Conservation (phyloP, 1,140 invertebrate genomes). For the Hyposmocoma kahamanoa region DNA sequence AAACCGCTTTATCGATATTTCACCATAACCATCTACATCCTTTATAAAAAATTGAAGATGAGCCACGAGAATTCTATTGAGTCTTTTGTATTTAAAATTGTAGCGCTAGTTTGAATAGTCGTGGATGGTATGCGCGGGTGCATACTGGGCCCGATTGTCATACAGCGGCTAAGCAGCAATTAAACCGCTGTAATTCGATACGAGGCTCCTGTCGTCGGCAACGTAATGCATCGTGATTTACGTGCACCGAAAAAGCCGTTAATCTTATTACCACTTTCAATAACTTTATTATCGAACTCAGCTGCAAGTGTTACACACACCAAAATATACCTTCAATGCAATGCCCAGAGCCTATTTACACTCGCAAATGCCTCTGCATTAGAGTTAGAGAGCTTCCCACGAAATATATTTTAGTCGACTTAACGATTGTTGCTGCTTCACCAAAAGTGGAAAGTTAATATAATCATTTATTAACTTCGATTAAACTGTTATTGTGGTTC, state of each 20-base stretch:
- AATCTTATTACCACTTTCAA: conserved; percentile 70
- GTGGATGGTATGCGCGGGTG: conserved; percentile 17
- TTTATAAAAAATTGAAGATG: conserved; percentile 34
- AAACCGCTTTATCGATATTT: conserved; percentile 40
- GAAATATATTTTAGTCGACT: conserved; percentile 58
- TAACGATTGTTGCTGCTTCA: conserved; percentile 48
- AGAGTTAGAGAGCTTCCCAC: conserved; percentile 43
- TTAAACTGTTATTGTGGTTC: conserved; percentile 34
- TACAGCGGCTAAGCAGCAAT: conserved; percentile 41
- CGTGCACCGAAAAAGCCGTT: conserved; percentile 52
- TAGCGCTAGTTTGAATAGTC: neutral
- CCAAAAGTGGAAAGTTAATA: conserved; percentile 53
- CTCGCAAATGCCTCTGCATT: conserved; percentile 19
- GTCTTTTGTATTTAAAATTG: neutral
- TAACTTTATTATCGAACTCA: conserved; percentile 61
- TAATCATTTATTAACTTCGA: conserved; percentile 32
- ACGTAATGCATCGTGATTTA: conserved; percentile 68
- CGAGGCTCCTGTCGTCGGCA: conserved; percentile 51
- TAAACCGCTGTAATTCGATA: conserved; percentile 63
- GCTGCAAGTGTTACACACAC: conserved; percentile 23
- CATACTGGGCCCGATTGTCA: conserved; percentile 33
- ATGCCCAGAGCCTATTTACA: conserved; percentile 31
- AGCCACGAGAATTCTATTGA: neutral
- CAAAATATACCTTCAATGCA: conserved; percentile 41
- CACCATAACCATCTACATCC: conserved; percentile 28